phyloP scores from a whole-genome alignment of 2,888 invertebrate genomes.

The Balanococcus diminutus region DNA sequence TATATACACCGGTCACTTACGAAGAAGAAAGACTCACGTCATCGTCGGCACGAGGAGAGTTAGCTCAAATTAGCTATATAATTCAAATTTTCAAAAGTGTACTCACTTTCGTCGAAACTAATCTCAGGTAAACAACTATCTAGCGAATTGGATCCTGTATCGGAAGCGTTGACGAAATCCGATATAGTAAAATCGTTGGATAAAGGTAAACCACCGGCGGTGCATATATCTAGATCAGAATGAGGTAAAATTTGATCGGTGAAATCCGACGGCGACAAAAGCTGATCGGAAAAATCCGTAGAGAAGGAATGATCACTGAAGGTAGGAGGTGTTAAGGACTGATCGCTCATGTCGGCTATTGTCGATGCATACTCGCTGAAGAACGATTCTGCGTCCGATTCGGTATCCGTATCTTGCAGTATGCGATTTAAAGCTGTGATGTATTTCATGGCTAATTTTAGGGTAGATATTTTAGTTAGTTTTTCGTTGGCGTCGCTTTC shows the following conservation, averaged over 20 bases:
- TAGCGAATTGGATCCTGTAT: slow-evolving; percentile 8
- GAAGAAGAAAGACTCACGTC: not conserved
- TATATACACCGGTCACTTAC: not conserved
- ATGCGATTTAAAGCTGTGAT: slow-evolving; percentile 77
- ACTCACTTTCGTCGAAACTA: slow-evolving; percentile 51
- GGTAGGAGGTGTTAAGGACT: slow-evolving; percentile 33
- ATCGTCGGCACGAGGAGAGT: not conserved
- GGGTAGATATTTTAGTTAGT: slow-evolving; percentile 86
- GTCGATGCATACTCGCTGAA: slow-evolving; percentile 53
- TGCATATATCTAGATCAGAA: not conserved
- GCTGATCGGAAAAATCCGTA: slow-evolving; percentile 45
- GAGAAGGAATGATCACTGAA: slow-evolving; percentile 43
- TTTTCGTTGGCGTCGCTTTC: slow-evolving; percentile 68
- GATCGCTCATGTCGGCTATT: slow-evolving; percentile 38
- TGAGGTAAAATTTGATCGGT: slow-evolving; percentile 39
- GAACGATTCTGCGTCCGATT: slow-evolving; percentile 48
- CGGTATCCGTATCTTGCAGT: slow-evolving; percentile 62
- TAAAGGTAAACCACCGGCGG: slow-evolving; percentile 28
- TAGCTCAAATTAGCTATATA: slow-evolving; percentile 24
- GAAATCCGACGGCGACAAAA: slow-evolving; percentile 49
- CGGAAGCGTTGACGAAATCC: slow-evolving; percentile 47
- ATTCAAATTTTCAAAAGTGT: slow-evolving; percentile 43
- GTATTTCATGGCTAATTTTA: slow-evolving; percentile 86
- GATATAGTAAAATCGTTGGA: slow-evolving; percentile 46
- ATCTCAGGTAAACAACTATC: slow-evolving; percentile 50